These are phyloP conservation scores for Babyrousa celebensis DNA, from an alignment of 2,797 vertebrate species.

Conservation along the genomic window DNA sequence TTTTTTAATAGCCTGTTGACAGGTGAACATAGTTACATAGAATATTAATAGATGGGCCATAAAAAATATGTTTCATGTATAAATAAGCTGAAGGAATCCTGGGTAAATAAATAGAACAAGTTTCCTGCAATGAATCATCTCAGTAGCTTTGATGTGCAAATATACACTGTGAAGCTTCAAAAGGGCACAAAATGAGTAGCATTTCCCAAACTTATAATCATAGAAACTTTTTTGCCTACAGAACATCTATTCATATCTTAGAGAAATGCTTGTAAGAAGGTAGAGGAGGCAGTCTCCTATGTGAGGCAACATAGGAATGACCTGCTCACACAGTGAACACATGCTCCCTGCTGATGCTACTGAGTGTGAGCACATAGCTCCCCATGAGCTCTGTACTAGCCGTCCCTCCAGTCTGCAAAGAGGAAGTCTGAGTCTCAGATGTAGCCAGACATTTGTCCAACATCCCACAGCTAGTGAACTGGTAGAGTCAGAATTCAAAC, in stretches of 20 bases:
- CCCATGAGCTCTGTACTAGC: not conserved
- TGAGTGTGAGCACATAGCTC: too few relatives aligned
- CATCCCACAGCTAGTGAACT: not conserved
- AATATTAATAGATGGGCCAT: slow-evolving; percentile 23
- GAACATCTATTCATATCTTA: not conserved
- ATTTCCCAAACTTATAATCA: slow-evolving; percentile 56
- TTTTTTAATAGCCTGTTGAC: not conserved
- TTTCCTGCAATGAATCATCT: not conserved
- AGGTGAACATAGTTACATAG: slow-evolving; percentile 33
- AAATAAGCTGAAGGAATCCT: slow-evolving; percentile 64
- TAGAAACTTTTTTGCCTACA: not conserved
- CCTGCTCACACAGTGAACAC: not conserved
- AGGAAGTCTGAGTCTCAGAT: not conserved
- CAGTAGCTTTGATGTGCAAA: slow-evolving; percentile 57
- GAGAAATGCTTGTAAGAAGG: slow-evolving; percentile 45
- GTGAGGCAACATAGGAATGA: not conserved
- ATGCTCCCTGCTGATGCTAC: too few relatives aligned
- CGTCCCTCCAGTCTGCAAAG: not conserved
- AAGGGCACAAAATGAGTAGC: not conserved
- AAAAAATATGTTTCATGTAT: not conserved
- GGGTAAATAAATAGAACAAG: slow-evolving; percentile 43
- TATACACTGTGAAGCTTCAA: not conserved
- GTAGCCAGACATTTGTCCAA: not conserved
- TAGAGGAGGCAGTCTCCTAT: not conserved
- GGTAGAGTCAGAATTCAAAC: not conserved